Percentiles rank a stretch among this genome's conserved stretches.
Conservation (phyloP, 2,797 vertebrate genomes). For the Lagodon rhomboides region DNA sequence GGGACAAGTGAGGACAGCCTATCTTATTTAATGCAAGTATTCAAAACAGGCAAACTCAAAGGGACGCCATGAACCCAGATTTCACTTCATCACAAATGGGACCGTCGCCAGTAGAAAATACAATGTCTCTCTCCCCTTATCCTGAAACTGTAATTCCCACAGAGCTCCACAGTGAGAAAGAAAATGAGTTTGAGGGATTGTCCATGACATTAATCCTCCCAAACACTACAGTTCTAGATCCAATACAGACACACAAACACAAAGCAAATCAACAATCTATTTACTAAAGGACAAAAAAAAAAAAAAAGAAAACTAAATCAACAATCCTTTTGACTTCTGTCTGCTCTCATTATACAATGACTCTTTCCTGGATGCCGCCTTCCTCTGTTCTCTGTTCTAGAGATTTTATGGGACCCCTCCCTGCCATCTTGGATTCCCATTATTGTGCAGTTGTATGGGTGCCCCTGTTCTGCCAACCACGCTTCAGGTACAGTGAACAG, state of each 20-base stretch:
- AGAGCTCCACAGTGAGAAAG: slow-evolving; percentile 79
- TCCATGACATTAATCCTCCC: slow-evolving; percentile 82
- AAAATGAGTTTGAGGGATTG: slow-evolving; percentile 85
- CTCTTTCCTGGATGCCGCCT: slow-evolving; percentile 56
- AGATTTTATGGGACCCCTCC: slow-evolving; percentile 81
- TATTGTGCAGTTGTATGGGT: slow-evolving; percentile 76
- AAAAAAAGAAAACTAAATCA: slow-evolving; percentile 63
- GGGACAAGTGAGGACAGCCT: slow-evolving; percentile 62
- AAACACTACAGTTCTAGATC: slow-evolving; percentile 75
- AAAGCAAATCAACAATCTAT: slow-evolving; percentile 78
- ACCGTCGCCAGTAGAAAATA: slow-evolving; percentile 55
- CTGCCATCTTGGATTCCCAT: slow-evolving; percentile 85
- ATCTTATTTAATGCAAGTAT: slow-evolving; percentile 53
- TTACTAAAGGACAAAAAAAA: slow-evolving; percentile 69
- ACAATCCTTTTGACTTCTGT: slow-evolving; percentile 73
- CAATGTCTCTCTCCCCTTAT: slow-evolving; percentile 63
- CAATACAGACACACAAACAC: slow-evolving; percentile 71
- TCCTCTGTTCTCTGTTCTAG: slow-evolving; percentile 59
- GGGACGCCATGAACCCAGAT: slow-evolving; percentile 58
- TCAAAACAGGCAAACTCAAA: slow-evolving; percentile 57
- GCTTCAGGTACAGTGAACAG: slow-evolving; percentile 80
- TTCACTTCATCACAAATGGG: slow-evolving; percentile 60
- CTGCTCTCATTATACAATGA: slow-evolving; percentile 69
- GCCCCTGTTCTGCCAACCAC: slow-evolving; percentile 79
- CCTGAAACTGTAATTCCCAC: slow-evolving; percentile 79